A percentile compares a stretch with the other conserved stretches of the same genome.
Conservation (phyloP, 2,113 vertebrate species). For the Passer montanus region DNA sequence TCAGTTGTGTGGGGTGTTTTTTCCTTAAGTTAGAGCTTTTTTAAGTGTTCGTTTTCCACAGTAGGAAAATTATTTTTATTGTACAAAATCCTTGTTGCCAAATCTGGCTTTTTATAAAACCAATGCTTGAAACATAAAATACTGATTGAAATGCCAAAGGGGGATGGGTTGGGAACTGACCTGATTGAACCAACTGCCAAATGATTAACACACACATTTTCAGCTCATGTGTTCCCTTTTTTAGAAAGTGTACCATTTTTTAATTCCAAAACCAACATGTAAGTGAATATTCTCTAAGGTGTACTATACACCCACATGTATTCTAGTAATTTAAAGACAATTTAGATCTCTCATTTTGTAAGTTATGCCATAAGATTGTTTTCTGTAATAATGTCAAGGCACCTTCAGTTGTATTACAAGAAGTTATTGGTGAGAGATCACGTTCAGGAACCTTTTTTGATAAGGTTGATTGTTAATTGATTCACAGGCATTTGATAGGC, state of each 20-base stretch:
- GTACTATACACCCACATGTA: background rate
- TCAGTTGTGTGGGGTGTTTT: background rate
- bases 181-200: conserved; percentile 70
- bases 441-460: conserved; percentile 15
- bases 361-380: conserved; percentile 35
- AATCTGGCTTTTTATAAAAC: conserved; percentile 72
- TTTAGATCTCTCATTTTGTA: conserved; percentile 35
- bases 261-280: conserved; percentile 59
- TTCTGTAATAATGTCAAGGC: conserved; percentile 47
- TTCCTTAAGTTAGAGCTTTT: conserved; percentile 36
- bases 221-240: conserved; percentile 41
- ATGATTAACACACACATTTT: conserved; percentile 50
- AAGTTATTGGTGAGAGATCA: conserved; percentile 16
- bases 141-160: conserved; percentile 68
- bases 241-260: conserved; percentile 49
- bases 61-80: conserved; percentile 64
- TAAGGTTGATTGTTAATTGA: conserved; percentile 36
- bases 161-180: conserved; percentile 59
- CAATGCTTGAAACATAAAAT: conserved; percentile 50
- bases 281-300: conserved; percentile 19
- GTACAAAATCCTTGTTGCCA: conserved; percentile 68
- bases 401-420: conserved; percentile 40
- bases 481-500: conserved; percentile 41
- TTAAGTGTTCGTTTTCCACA: conserved; percentile 60
- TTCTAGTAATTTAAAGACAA: conserved; percentile 47